These are phyloP conservation scores for Drosophila conformis DNA, from an alignment of 2,888 invertebrate species.

Conservation along the genomic window DNA sequence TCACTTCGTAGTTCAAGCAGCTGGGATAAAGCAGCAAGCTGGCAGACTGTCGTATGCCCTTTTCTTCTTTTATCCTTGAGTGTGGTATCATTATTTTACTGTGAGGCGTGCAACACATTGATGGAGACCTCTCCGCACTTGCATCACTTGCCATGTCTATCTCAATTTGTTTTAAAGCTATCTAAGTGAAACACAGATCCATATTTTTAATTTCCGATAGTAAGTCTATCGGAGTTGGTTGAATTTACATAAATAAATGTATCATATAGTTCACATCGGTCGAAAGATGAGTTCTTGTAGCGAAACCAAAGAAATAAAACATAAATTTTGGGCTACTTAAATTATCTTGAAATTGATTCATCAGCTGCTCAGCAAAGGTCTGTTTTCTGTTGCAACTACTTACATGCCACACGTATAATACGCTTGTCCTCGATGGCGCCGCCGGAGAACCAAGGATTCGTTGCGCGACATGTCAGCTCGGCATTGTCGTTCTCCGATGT, in stretches of 20 bases:
- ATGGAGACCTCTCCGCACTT: not conserved
- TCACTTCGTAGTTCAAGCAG: constrained; percentile 28
- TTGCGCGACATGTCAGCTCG: constrained; percentile 92
- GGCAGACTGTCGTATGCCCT: constrained; percentile 9
- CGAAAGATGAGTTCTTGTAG: not conserved
- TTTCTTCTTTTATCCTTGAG: not conserved
- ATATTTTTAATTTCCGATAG: not conserved
- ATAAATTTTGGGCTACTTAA: not conserved
- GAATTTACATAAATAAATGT: not conserved
- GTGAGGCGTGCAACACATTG: not conserved
- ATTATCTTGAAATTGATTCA: not conserved
- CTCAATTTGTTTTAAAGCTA: not conserved
- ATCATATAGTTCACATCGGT: too few species aligned
- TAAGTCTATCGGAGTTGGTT: not conserved
- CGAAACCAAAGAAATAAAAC: not conserved
- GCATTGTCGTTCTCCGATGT: constrained; percentile 92
- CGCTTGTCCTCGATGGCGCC: constrained; percentile 92
- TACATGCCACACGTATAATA: constrained; percentile 93
- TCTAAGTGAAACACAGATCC: not conserved
- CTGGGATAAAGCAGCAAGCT: not conserved
- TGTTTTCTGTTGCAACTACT: constrained; percentile 85
- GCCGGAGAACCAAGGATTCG: constrained; percentile 94
- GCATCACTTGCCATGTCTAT: not conserved
- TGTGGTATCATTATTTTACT: not conserved
- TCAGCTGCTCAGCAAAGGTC: not conserved